Evolutionary conservation across 2,888 invertebrate genomes (phyloP), one percentile per base, ranked within the genome.

Genomic region (Acronicta alni): DNA sequence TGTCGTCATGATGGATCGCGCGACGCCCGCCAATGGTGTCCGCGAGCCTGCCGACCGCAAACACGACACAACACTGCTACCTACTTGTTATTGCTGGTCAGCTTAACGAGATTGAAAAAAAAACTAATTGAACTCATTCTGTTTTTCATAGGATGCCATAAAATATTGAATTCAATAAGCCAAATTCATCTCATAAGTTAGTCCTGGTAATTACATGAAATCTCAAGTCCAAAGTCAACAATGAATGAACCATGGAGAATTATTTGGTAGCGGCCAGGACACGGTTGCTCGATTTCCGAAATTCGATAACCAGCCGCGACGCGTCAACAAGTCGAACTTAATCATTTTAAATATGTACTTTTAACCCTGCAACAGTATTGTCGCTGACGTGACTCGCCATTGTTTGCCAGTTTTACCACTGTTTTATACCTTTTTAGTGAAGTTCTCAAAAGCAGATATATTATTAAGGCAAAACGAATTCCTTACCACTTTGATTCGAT

Each of bases 311-410:
- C 83, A 84, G 82, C 84, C 88, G 85, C 87, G 86, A 88, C 89
- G 85, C 91, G 90, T 90, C 92, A 92, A 93, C 93, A 90, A 92
- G 90, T 87, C 90, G 87, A 80, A 89, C 88, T 91, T 92, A 92
- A 92, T 93, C 89, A 89, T 86, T 89, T 91, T 90, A 88, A 91
- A 90, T 90, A 88, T 87, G 85, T 87, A 78, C 70, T 89, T 92
- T 89, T 88, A 86, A 90, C 83, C 80, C 80, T 82, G 78, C 72
- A 82, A 84, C 84, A 79, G 82, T 82, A 77, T 80, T 79, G 80
- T 80, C 83, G 81, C 68, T 81, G 81, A 80, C 80, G 80, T 80
- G 83, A 86, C 84, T 85, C 82, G 80, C 90, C 86, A 92, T 92
- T 92, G 92, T 92, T 92, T 85, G 81, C 82, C 81, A 75, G 73